These are phyloP conservation scores for Hipposideros armiger DNA, from an alignment of 2,113 vertebrate species.

Conservation along the genomic window DNA sequence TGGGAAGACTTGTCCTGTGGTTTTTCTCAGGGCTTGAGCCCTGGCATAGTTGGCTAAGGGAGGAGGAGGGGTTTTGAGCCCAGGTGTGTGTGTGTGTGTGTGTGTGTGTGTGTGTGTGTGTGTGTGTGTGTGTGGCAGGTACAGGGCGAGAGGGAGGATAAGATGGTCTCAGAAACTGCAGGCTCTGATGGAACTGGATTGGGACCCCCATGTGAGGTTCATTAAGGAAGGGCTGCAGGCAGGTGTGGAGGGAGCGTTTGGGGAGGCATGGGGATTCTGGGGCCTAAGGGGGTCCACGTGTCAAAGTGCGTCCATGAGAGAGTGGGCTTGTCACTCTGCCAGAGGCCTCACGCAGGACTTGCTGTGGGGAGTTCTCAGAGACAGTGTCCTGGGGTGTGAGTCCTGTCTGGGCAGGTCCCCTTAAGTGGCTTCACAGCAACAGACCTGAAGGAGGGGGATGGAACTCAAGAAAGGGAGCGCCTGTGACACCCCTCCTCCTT, in stretches of 20 bases:
- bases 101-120: not conserved
- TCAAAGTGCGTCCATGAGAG: not conserved
- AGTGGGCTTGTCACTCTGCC: not conserved
- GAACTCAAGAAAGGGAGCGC: too few relatives aligned
- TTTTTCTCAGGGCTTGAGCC: not conserved
- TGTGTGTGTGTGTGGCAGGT: not conserved
- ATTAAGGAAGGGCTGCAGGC: not conserved
- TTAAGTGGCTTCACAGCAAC: conserved; percentile 31
- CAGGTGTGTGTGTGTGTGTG: too few relatives aligned
- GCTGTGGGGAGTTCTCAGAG: not conserved
- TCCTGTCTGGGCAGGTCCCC: not conserved
- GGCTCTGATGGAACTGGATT: too few relatives aligned
- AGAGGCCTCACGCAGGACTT: too few relatives aligned
- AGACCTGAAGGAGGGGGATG: not conserved
- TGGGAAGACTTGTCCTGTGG: not conserved
- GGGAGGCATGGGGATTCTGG: too few relatives aligned
- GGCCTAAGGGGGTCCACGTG: not conserved
- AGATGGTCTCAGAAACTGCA: not conserved
- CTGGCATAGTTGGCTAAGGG: not conserved
- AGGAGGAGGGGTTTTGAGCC: not conserved
- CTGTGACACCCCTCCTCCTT: not conserved
- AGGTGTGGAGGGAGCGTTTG: too few relatives aligned
- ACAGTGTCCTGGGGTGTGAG: rapidly evolving
- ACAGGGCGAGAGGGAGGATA: rapidly evolving
- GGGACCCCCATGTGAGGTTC: not conserved